Conservation (phyloP, 92 coral and sea anemone species). For the Porites cylindrica region DNA sequence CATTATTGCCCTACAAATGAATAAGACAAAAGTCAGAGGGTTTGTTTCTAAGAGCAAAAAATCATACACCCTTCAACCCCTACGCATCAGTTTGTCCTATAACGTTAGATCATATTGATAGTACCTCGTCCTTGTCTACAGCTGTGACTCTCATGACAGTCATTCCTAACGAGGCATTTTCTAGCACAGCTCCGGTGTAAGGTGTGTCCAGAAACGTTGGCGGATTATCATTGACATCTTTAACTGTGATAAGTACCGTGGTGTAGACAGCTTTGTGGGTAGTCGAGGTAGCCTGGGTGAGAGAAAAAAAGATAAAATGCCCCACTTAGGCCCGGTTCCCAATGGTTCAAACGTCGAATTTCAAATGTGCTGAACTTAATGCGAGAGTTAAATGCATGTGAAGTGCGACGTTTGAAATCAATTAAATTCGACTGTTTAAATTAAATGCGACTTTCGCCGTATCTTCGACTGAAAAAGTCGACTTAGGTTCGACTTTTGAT, state of each 20-base stretch:
- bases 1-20: conserved; percentile 81
- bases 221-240: conserved; percentile 88
- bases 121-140: conserved; percentile 75
- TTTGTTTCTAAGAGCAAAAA: neutral
- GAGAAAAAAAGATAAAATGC: neutral
- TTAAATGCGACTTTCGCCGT: too few relatives aligned
- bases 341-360: too few relatives aligned
- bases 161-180: conserved; percentile 91
- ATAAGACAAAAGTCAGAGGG: neutral
- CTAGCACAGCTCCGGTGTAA: conserved; percentile 86
- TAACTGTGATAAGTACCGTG: conserved; percentile 78
- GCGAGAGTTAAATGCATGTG: too few relatives aligned
- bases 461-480: too few relatives aligned
- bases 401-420: too few relatives aligned
- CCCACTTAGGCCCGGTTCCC: neutral
- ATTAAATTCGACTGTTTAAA: too few relatives aligned
- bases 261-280: conserved; percentile 85
- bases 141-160: conserved; percentile 93
- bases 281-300: conserved; percentile 88
- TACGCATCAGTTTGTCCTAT: too few relatives aligned
- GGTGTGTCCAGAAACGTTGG: conserved; percentile 84
- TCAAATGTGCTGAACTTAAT: too few relatives aligned
- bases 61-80: neutral
- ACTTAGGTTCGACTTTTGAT: too few relatives aligned
- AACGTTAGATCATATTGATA: too few relatives aligned